Evolutionary conservation across 2,797 vertebrate species (phyloP), one percentile per base, ranked within the genome.

Genomic region (Parambassis ranga): DNA sequence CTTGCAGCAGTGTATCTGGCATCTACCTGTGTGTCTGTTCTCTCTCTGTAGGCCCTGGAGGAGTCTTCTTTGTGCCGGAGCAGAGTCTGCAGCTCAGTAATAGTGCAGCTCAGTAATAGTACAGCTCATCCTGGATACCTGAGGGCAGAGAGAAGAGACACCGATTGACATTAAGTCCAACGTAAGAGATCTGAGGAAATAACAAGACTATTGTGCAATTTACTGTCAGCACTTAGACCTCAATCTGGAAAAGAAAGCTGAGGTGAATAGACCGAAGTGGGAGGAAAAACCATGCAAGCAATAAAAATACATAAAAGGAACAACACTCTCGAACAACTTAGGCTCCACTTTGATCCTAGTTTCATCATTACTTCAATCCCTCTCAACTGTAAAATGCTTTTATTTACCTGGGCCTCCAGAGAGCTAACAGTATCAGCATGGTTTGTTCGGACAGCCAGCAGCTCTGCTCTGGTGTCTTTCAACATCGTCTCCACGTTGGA

Each of bases 401-500:
- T 11, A 19, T 38, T 51, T 71, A 96, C 96, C 91, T 91, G 92
- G 0, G 87, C 79, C 85, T 98, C 94, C 69, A 96, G 42, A 0
- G 19, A 27, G 69, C 50, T 87, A 48, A 93, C 53, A 0, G 82
- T 68, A 47, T 93, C 88, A 0, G 89, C 55, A 4, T 97, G 95
- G 65, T 75, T 84, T 0, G 82, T 93, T 70, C 88, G 91, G 28
- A 91, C 89, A 51, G 84, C 55, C 15, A 94, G 70, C 1, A 94
- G 82, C 81, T 95, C 93, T 38, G 90, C 90, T 71, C 93, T 91
- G 39, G 71, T 81, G 53, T 94, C 93, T 16, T 94, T 93, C 65
- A 98, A 79, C 60, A 79, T 92, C 75, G 93, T 86, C 66, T 96
- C 94, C n/a, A 97, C 81, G 51, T 71, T 43, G 18, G 81, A 91